Evolutionary conservation across 2,888 invertebrate genomes (phyloP).

Genomic region (Ochropleura plecta): DNA sequence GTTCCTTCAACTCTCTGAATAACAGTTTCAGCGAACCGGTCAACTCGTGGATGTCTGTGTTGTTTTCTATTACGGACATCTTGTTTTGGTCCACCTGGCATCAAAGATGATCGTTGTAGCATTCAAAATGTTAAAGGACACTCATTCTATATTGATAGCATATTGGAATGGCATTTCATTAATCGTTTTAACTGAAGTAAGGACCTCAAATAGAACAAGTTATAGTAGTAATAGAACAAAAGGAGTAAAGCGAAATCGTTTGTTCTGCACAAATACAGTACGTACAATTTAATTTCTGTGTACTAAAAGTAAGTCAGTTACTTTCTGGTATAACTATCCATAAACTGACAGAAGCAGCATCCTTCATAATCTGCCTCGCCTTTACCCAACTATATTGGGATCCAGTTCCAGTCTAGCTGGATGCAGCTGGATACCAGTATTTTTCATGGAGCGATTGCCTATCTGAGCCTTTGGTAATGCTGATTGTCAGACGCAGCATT

Average conservation of each 20-base stretch:
- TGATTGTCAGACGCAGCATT: not conserved
- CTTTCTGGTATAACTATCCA: not conserved
- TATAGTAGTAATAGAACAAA: too few species aligned
- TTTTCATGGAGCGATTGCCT: not conserved
- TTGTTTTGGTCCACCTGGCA: conserved; percentile 92
- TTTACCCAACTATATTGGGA: not conserved
- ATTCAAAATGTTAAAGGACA: not conserved
- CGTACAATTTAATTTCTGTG: not conserved
- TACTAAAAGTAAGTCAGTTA: not conserved
- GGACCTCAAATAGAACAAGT: not conserved
- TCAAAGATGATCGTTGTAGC: not conserved
- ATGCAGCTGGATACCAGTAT: not conserved
- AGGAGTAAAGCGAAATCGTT: too few species aligned
- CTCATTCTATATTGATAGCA: not conserved
- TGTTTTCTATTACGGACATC: conserved; percentile 91
- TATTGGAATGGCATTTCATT: not conserved
- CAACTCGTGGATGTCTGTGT: conserved; percentile 97
- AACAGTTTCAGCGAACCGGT: conserved; percentile 98
- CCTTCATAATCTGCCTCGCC: not conserved
- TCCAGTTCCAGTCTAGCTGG: not conserved
- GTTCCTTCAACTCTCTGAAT: conserved; percentile 97
- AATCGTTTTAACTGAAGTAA: not conserved
- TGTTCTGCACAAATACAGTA: not conserved
- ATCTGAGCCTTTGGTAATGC: not conserved
- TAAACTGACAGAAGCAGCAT: conserved; percentile 1